A percentile compares a stretch with the other conserved stretches of the same genome.
phyloP scores from a whole-genome alignment of 2,113 vertebrate species.

The Microtus montanus region DNA sequence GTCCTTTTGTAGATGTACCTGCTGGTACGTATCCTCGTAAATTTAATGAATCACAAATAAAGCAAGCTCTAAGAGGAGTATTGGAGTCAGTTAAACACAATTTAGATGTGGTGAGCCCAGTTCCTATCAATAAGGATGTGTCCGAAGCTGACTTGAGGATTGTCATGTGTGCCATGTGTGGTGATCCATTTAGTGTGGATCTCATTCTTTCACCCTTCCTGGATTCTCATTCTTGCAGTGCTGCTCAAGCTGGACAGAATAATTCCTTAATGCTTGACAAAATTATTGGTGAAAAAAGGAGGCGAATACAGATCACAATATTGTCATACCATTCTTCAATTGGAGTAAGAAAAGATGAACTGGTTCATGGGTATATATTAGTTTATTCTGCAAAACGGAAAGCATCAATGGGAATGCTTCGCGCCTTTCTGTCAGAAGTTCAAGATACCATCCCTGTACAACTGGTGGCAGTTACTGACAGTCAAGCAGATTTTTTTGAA shows the following conservation, averaged over 20 bases:
- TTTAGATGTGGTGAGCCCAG: conserved; percentile 93
- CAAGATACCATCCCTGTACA: conserved; percentile 99
- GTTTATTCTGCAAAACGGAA: conserved; percentile 98
- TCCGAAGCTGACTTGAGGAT: conserved; percentile 97
- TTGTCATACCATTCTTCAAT: conserved; percentile 98
- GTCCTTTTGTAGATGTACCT: conserved; percentile 97
- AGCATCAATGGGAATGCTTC: conserved; percentile 98
- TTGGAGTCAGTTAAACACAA: conserved; percentile 96
- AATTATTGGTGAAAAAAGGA: conserved; percentile 96
- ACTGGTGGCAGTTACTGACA: conserved; percentile 98
- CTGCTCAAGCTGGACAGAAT: conserved; percentile 95
- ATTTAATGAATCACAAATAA: conserved; percentile 98
- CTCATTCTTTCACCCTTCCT: conserved; percentile 99
- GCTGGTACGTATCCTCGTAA: conserved; percentile 94
- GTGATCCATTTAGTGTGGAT: conserved; percentile 98
- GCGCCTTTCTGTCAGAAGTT: conserved; percentile 97
- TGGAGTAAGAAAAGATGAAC: conserved; percentile 96
- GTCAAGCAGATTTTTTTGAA: conserved; percentile 99
- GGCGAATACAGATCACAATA: conserved; percentile 96
- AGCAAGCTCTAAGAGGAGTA: conserved; percentile 95
- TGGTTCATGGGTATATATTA: conserved; percentile 99
- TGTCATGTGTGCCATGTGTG: conserved; percentile 99
- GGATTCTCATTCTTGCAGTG: conserved; percentile 97
- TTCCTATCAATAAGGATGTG: conserved; percentile 96
- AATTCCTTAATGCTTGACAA: conserved; percentile 98